Evolutionary conservation across 2,113 vertebrate genomes (phyloP).

Genomic region (Seriola quinqueradiata): DNA sequence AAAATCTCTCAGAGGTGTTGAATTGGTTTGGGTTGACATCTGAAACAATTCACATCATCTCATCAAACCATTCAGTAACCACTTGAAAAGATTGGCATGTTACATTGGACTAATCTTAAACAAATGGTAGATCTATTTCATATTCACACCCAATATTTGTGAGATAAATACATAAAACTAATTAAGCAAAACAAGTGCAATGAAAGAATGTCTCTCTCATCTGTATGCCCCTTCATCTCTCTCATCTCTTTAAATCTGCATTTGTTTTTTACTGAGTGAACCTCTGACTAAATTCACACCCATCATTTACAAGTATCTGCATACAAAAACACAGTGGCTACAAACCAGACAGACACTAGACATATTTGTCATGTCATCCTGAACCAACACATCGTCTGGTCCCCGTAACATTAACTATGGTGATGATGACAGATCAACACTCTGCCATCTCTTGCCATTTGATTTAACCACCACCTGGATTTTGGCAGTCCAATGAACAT

Average conservation of each 20-base stretch:
- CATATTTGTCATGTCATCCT: constrained; percentile 48
- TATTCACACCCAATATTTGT: background rate
- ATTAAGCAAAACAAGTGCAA: background rate
- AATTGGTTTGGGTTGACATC: background rate
- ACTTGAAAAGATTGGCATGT: too few relatives aligned
- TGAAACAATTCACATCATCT: background rate
- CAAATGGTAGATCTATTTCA: background rate
- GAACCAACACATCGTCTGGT: background rate
- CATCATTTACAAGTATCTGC: background rate
- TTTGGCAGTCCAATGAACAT: background rate
- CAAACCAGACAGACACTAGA: constrained; percentile 45
- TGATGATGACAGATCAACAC: constrained; percentile 37
- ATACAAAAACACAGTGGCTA: constrained; percentile 7
- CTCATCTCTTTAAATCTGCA: background rate
- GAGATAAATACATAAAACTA: background rate
- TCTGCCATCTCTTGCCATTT: background rate
- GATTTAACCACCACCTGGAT: background rate
- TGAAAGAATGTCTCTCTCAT: background rate
- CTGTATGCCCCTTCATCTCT: background rate
- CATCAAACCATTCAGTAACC: too few relatives aligned
- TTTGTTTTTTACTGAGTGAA: background rate
- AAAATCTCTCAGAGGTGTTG: background rate
- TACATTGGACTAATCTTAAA: background rate
- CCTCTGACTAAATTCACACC: background rate
- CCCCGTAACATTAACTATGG: constrained; percentile 5